Base-by-base conservation (phyloP, 2,113 vertebrate genomes). In the Dipodomys merriami region DNA sequence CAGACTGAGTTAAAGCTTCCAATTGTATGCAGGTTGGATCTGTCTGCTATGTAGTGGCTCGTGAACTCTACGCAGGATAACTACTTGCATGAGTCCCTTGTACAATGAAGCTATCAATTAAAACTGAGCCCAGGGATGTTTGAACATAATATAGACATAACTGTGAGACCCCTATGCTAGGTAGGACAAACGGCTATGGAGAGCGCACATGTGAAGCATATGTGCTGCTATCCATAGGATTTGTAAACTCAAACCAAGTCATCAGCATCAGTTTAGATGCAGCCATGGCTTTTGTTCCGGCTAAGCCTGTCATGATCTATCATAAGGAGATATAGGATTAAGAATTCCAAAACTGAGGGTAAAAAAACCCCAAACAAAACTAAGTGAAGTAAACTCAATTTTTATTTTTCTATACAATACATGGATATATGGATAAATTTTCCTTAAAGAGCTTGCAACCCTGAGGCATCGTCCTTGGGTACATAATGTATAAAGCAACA, bases 331-430 rank as follows among this genome's bases (percentile, higher is more conserved):
- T 62, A 19, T 29, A 86, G 49, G 16, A 5, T 20, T 35, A 53
- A 53, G 49, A 53, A 53, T 53, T 53, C 49, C 49, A 53, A 53
- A 9, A 13, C 49, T 39, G 39, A 39, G 39, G 39, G 39, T 39
- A 39, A 39, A 39, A 39, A 39, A 39, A 39, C 39, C 39, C 39
- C 39, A 39, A 39, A 39, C 39, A 39, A 39, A 87, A 86, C 92
- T 16, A 29, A 90, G 93, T 91, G 97, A 97, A 98, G 92, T 97
- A 97, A 96, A 96, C 84, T 97, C 94, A 78, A 74, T 95, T 97
- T 98, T 98, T 98, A 98, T 98, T 98, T 95, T 97, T 97, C 91
- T 97, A 97, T 97, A 96, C 93, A 96, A 95, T 96, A 96, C 94
- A 95, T 49, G 79, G 91, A 88, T 93, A 95, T 86, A 94, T 79